These are phyloP conservation scores for Anas acuta DNA, from an alignment of 2,797 vertebrate species.

Conservation along the genomic window DNA sequence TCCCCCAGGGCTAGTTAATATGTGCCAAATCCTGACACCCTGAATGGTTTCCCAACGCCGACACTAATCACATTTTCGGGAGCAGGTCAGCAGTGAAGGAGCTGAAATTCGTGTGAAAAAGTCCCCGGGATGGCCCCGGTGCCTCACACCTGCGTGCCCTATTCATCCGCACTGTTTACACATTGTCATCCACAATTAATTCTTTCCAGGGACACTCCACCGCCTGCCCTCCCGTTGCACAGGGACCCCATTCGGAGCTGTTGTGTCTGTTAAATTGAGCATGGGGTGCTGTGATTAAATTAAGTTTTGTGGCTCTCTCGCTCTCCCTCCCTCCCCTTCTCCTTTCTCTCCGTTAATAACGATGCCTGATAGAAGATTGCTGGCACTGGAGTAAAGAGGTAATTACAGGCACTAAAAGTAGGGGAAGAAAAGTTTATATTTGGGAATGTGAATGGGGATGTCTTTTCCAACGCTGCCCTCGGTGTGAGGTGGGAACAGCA, in stretches of 20 bases:
- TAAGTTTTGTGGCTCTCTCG: conserved; percentile 87
- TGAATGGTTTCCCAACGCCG: conserved; percentile 75
- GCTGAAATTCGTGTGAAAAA: conserved; percentile 89
- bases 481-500: neutral
- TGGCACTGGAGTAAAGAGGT: conserved; percentile 76
- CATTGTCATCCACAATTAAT: conserved; percentile 98
- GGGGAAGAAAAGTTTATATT: conserved; percentile 55
- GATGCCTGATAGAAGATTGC: conserved; percentile 72
- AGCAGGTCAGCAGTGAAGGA: conserved; percentile 78
- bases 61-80: conserved; percentile 77
- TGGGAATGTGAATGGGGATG: conserved; percentile 60
- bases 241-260: conserved; percentile 90
- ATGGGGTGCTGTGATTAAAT: conserved; percentile 93
- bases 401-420: conserved; percentile 71
- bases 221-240: conserved; percentile 85
- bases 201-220: conserved; percentile 82
- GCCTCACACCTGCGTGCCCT: conserved; percentile 94
- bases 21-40: conserved; percentile 76
- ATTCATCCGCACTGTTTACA: conserved; percentile 98
- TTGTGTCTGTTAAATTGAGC: conserved; percentile 99
- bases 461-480: neutral
- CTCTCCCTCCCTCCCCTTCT: conserved; percentile 81
- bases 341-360: conserved; percentile 76
- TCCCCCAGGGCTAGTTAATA: conserved; percentile 71
- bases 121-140: conserved; percentile 84